Percentiles rank a stretch among this genome's conserved stretches.
These are phyloP conservation scores for Steinernema feltiae DNA, from an alignment of 1,140 invertebrate species.

Conservation along the genomic window DNA sequence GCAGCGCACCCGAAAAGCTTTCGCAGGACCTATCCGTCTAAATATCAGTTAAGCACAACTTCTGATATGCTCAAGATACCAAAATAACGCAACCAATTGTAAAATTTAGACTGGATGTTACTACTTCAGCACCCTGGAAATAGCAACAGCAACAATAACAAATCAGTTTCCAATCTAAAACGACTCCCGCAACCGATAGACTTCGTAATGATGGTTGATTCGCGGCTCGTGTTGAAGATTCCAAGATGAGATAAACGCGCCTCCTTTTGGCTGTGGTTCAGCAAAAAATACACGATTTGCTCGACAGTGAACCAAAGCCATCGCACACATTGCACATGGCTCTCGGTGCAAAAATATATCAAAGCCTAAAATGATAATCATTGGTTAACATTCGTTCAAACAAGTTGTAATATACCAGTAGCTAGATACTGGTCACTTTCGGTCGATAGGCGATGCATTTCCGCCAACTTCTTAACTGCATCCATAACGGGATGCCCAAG, in stretches of 20 bases:
- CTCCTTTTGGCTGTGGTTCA: background rate
- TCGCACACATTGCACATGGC: background rate
- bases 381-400: background rate
- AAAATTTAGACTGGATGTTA: no score
- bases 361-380: background rate
- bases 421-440: background rate
- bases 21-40: background rate
- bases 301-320: background rate
- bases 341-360: background rate
- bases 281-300: background rate
- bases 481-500: background rate
- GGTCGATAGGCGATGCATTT: background rate
- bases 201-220: constrained; percentile 8
- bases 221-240: background rate
- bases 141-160: constrained; percentile 6
- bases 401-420: background rate
- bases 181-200: background rate
- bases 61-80: no score
- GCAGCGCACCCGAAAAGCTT: background rate
- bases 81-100: no score
- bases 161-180: background rate
- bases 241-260: background rate
- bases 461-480: background rate
- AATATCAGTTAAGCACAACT: no score
- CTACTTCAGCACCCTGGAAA: no score